Base-by-base conservation (phyloP, 2,888 invertebrate genomes). In the Orchesella flavescens region DNA sequence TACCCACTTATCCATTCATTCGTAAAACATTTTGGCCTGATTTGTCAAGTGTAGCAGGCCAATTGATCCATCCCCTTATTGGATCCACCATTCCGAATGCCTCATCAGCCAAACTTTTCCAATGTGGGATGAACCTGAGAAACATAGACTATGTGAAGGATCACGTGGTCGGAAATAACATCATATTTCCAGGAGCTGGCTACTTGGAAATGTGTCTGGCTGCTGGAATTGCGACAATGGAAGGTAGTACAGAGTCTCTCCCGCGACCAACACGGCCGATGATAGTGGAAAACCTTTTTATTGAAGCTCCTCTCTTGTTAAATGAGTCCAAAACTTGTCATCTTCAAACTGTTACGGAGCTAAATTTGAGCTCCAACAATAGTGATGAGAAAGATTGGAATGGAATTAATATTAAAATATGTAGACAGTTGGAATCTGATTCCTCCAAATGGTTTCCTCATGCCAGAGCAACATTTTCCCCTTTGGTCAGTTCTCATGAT, bases 141-240 rank as follows among this genome's bases (percentile, higher is more conserved):
- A 15, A n/a, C 5, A 34, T 80, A 1, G 57, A 66, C 0, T 84
- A 76, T 46, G 23, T 84, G 2, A 84, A 68, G 49, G 80, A 84
- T n/a, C 84, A 84, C n/a, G 43, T 19, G 10, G 72, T 84, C 17
- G 84, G 80, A 13, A 15, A 34, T 0, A 21, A 19, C 13, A 57
- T 84, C 1, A 17, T 84, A 1, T 80, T 72, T 66, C 84, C 84
- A 2, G 84, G 71, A n/a, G 84, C 84, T 0, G 84, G 34, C 4
- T 84, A 43, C 24, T 1, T 66, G 23, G 84, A 84, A 65, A 80
- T 80, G 72, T 72, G 72, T 9, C 17, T 84, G 4, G 23, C 72
- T 7, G 79, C 76, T 1, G 84, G 80, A 13, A 78, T 59, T 0
- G 66, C 57, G 13, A 3, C 46, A 17, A 17, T 44, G 19, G 61